phyloP scores from a whole-genome alignment of 2,113 vertebrate genomes.

The Campylomormyrus tamandua region DNA sequence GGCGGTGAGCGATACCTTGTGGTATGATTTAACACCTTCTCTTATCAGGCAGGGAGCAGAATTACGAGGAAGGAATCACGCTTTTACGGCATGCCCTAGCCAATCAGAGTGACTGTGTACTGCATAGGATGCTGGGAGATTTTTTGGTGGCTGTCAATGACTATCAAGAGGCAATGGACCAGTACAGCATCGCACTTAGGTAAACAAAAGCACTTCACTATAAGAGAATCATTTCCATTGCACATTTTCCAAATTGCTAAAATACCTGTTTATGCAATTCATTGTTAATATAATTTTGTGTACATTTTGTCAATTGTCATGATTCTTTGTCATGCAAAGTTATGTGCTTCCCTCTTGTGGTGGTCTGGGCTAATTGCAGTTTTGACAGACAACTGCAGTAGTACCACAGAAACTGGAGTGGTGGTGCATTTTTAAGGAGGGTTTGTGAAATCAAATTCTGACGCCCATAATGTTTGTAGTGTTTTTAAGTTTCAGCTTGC shows the following conservation, averaged over 20 bases:
- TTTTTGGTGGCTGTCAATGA: constrained; percentile 93
- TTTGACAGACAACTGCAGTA: background rate
- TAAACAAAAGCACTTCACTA: constrained; percentile 41
- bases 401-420: background rate
- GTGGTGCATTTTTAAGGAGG: background rate
- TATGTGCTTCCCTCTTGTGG: constrained; percentile 9
- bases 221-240: background rate
- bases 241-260: background rate
- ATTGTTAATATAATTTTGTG: background rate
- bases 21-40: background rate
- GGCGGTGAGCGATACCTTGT: no score
- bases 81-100: constrained; percentile 84
- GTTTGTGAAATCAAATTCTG: background rate
- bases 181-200: constrained; percentile 97
- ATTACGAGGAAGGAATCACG: constrained; percentile 90
- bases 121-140: constrained; percentile 94
- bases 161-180: constrained; percentile 98
- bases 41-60: constrained; percentile 82
- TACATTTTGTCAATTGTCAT: background rate
- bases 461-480: background rate
- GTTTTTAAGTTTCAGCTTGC: background rate
- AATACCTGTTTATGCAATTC: background rate
- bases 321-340: background rate
- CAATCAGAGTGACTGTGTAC: constrained; percentile 93
- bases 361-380: background rate